Conservation (phyloP, 2,888 invertebrate genomes). For the Amiota mariae region DNA sequence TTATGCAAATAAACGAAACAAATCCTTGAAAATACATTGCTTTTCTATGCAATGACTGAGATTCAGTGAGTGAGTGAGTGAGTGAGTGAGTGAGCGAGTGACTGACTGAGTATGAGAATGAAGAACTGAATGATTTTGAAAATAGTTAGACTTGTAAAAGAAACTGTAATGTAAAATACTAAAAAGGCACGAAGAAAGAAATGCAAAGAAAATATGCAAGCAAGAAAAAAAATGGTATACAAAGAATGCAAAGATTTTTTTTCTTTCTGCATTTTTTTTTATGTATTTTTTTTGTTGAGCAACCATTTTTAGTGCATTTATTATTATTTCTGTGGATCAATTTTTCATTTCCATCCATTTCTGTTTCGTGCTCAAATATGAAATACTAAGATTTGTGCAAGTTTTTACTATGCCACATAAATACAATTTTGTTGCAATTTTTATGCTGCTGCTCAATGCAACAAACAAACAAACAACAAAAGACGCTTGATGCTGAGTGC, state of each 20-base stretch:
- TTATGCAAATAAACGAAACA: constrained; percentile 63
- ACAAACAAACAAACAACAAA: constrained; percentile 43
- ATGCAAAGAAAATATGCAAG: constrained; percentile 6
- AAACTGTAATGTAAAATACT: constrained; percentile 32
- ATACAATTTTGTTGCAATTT: constrained; percentile 30
- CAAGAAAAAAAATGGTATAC: constrained; percentile 9
- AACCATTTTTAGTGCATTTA: constrained; percentile 35
- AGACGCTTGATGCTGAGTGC: neutral
- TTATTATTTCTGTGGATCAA: neutral
- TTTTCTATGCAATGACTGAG: constrained; percentile 3
- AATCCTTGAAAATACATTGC: constrained; percentile 56
- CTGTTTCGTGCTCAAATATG: constrained; percentile 25
- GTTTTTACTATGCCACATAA: constrained; percentile 48
- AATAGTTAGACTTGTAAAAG: neutral
- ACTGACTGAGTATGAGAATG: too few species aligned
- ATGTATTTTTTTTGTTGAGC: too few species aligned
- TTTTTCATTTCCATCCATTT: neutral
- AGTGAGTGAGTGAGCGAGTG: too few species aligned
- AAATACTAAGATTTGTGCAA: constrained; percentile 31
- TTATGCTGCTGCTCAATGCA: constrained; percentile 32
- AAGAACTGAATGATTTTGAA: too few species aligned
- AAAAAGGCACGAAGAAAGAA: constrained; percentile 36
- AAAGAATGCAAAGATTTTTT: constrained; percentile 7
- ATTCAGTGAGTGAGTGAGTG: neutral
- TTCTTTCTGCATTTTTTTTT: constrained; percentile 4